Percentiles rank a stretch among this genome's conserved stretches.
Evolutionary conservation across 2,113 vertebrate genomes (phyloP).

Genomic region (Sula dactylatra): DNA sequence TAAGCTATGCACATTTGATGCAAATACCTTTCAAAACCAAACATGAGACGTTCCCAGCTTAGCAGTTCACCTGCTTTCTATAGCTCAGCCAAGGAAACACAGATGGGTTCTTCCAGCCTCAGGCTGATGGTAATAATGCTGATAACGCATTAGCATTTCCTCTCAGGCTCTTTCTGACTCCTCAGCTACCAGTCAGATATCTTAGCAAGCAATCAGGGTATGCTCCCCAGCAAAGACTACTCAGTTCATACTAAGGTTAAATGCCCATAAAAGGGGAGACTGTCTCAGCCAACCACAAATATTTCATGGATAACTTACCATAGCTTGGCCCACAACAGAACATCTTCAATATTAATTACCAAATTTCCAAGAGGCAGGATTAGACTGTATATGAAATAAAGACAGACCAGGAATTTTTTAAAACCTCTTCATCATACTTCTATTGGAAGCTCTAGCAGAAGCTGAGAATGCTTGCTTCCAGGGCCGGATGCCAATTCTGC

Average conservation of each 20-base stretch:
- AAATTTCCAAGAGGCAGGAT: neutral
- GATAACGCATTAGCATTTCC: neutral
- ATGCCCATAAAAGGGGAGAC: neutral
- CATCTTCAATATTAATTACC: neutral
- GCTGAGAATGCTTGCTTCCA: neutral
- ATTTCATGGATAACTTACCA: neutral
- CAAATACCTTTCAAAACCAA: neutral
- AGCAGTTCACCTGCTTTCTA: neutral
- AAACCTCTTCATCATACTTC: neutral
- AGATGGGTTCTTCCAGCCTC: neutral
- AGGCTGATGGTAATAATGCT: neutral
- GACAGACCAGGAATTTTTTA: neutral
- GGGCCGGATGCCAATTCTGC: neutral
- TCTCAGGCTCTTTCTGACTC: neutral
- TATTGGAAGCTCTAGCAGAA: neutral
- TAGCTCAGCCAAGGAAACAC: neutral
- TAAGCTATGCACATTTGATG: neutral
- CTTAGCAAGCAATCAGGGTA: neutral
- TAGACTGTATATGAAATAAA: neutral
- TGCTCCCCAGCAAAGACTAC: neutral
- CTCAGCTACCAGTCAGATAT: neutral
- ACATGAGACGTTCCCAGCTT: neutral
- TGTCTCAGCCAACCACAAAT: neutral
- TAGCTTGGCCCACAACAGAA: neutral
- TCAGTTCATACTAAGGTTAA: neutral